A percentile compares a stretch with the other conserved stretches of the same genome.
Conservation (phyloP, 2,797 vertebrate genomes). For the Mico argentatus region DNA sequence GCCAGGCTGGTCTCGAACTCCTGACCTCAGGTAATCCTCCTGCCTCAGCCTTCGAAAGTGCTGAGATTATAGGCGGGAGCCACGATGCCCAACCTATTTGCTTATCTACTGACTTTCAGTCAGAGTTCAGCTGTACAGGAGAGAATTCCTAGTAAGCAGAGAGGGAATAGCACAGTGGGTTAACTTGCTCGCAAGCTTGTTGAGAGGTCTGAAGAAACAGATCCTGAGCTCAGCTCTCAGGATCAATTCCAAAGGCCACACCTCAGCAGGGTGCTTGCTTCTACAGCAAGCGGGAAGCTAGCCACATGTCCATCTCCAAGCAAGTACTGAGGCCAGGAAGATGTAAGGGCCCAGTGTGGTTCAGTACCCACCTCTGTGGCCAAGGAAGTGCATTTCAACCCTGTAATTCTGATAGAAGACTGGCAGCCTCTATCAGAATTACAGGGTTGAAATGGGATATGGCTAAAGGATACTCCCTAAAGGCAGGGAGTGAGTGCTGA, state of each 20-base stretch:
- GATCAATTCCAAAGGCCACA: not conserved
- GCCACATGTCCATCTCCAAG: not conserved
- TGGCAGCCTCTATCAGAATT: not conserved
- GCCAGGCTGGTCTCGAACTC: too few relatives aligned
- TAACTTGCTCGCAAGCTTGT: not conserved
- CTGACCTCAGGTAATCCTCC: too few relatives aligned
- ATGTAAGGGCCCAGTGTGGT: not conserved
- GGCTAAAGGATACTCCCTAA: not conserved
- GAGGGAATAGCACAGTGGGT: not conserved
- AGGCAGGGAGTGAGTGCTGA: not conserved
- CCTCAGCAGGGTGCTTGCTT: not conserved
- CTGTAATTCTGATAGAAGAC: too few relatives aligned
- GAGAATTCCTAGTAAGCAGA: not conserved
- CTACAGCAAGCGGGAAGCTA: not conserved
- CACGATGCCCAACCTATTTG: too few relatives aligned
- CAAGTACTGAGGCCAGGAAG: not conserved
- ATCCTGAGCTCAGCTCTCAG: not conserved
- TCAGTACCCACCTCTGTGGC: not conserved
- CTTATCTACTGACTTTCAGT: not conserved
- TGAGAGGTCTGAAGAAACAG: not conserved
- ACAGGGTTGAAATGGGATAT: not conserved
- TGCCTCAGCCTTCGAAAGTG: too few relatives aligned
- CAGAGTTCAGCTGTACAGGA: not conserved
- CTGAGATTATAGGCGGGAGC: too few relatives aligned
- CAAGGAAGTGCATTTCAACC: not conserved